phyloP scores from a whole-genome alignment of 2,113 vertebrate species.

The Dissostichus mawsoni region DNA sequence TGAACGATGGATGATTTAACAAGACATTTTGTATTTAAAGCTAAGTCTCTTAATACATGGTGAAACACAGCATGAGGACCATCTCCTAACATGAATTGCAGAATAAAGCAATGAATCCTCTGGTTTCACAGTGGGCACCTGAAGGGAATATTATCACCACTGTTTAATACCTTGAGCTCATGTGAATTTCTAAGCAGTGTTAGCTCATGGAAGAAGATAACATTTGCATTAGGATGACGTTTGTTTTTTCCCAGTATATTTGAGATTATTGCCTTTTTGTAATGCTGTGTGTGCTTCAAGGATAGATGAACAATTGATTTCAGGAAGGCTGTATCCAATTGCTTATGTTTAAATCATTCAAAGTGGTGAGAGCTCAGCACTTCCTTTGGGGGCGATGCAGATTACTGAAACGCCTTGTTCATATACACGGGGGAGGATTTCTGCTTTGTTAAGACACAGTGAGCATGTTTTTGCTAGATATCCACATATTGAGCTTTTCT shows the following conservation, averaged over 20 bases:
- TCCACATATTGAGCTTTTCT: constrained; percentile 6
- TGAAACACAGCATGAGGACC: neutral
- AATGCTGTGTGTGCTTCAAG: neutral
- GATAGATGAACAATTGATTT: neutral
- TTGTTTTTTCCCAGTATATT: neutral
- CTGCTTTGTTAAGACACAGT: neutral
- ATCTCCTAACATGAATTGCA: neutral
- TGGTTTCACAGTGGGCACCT: neutral
- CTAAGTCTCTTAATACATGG: neutral
- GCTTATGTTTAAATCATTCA: neutral
- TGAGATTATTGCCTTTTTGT: constrained; percentile 2
- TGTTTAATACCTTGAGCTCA: neutral
- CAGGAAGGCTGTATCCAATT: neutral
- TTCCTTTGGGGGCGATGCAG: neutral
- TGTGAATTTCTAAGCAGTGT: neutral
- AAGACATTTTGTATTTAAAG: no score
- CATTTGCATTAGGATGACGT: constrained; percentile 1
- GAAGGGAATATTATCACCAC: neutral
- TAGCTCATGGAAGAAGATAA: constrained; percentile 4
- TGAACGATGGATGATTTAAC: neutral
- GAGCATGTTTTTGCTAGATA: neutral
- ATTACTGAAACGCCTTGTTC: neutral
- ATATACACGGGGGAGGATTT: neutral
- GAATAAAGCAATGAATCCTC: neutral
- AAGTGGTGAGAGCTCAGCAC: neutral